Evolutionary conservation across 1,140 invertebrate genomes (phyloP), one percentile per base, ranked within the genome.

Genomic region (Heliconius hewitsoni): DNA sequence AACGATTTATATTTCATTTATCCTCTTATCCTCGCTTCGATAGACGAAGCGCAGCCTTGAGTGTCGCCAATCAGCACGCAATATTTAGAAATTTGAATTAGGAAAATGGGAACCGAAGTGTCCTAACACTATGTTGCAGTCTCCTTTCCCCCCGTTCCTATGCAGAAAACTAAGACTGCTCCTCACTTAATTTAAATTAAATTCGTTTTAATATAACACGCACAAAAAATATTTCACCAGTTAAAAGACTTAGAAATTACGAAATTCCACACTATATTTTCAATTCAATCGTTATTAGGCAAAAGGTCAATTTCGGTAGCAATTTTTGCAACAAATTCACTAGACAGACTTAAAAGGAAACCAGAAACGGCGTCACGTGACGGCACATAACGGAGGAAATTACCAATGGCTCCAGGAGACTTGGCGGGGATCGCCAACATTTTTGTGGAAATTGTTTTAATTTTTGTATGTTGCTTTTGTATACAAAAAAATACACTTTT

Each of bases 311-410:
- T 66, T 66, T 66, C 11, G 60, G 27, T 66, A 66, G 60, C 23
- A 66, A 66, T 66, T 66, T 66, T 66, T 66, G 23, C 60, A 66
- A 66, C 60, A 66, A 66, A 66, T 30, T 66, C 60, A 30, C 23
- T 66, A 66, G 60, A 66, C 60, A 66, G 60, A 66, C 60, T 66
- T 66, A 66, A 66, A 66, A 72, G 37, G 71, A 72, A 42, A 42
- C 71, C 34, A 72, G 71, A 39, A 72, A 72, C 60, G 60, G 60
- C 80, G 80, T 80, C 82, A 81, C 84, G 85, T 84, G 85, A 83
- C 82, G 82, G 57, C 75, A 79, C 76, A 84, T 81, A 83, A 86
- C 84, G 81, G 83, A 85, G 85, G 85, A 88, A 87, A 88, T 88
- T 85, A 85, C 82, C 77, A 83, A 79, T 81, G 76, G 74, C 81